Evolutionary conservation across 2,797 vertebrate species (phyloP), one percentile per base, ranked within the genome.

Genomic region (Lepidocolaptes lacrymiger): DNA sequence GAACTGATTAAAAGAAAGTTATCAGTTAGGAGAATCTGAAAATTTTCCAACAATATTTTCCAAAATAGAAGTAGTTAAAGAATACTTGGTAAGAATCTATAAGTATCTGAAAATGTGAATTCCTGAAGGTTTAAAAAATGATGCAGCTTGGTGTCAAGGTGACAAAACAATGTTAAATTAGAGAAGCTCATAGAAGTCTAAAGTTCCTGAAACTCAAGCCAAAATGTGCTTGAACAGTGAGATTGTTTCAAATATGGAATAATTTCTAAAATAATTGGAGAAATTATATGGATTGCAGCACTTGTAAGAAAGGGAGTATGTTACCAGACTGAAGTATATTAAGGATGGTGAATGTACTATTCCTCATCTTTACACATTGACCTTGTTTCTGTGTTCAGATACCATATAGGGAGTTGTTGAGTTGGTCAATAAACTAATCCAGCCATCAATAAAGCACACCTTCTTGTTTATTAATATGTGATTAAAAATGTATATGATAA

Each of bases 401-500:
- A 97, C 92, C 85, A 84, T 95, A 97, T 74, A 93, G 83, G 95
- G 95, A 96, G 75, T 89, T 85, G 94, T 97, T 73, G 96, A 95
- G 96, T 88, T 92, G 96, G 97, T 98, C 98, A 98, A 98, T 98
- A 98, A 97, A 97, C 96, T 98, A 98, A 98, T 98, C 98, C 98
- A 96, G 85, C 94, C 97, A 97, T 98, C 98, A 98, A 98, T 98
- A 98, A 96, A 96, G 97, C 95, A 98, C 97, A 98, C 96, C 96
- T 97, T 96, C 98, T 98, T 98, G 96, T 98, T 98, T 98, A 98
- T 98, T 98, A 98, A 98, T 98, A 98, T 97, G 97, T 97, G 98
- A 98, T 98, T 98, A 98, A 98, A 98, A 98, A 98, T 98, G 97
- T 98, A 98, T 98, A 98, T 98, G 97, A 98, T 98, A 98, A 98